A percentile compares a stretch with the other conserved stretches of the same genome.
Conservation (phyloP, 2,888 invertebrate genomes). For the Chymomyza amoena region DNA sequence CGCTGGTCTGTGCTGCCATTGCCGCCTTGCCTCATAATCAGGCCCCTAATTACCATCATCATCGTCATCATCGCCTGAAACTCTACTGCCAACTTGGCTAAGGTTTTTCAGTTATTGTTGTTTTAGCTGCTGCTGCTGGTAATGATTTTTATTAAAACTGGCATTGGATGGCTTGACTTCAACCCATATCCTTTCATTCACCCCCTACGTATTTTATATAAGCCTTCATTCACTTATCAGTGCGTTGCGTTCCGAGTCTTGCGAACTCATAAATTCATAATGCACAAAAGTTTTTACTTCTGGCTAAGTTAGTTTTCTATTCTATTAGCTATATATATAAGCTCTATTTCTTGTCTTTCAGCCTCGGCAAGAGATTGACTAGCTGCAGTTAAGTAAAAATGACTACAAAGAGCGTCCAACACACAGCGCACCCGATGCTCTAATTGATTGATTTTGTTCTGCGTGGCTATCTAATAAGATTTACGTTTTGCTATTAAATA, state of each 20-base stretch:
- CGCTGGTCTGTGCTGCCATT: not conserved
- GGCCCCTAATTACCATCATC: constrained; percentile 22
- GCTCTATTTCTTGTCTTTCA: constrained; percentile 18
- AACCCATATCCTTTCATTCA: not conserved
- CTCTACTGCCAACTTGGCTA: constrained; percentile 17
- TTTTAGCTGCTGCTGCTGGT: constrained; percentile 11
- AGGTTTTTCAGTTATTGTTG: not conserved
- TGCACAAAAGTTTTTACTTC: constrained; percentile 16
- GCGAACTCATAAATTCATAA: constrained; percentile 48
- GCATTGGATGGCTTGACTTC: constrained; percentile 18
- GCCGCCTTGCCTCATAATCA: not conserved
- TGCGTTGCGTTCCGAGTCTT: not conserved
- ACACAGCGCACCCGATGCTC: not conserved
- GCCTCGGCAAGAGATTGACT: constrained; percentile 40
- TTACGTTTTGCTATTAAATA: not conserved
- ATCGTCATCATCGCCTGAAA: constrained; percentile 32
- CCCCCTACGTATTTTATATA: not conserved
- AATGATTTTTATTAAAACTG: constrained; percentile 51
- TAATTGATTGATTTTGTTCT: constrained; percentile 50
- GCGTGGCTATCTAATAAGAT: not conserved
- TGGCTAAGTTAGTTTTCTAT: constrained; percentile 28
- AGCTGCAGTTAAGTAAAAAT: constrained; percentile 37
- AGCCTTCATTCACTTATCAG: constrained; percentile 4
- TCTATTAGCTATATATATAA: too few relatives aligned
- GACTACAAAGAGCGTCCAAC: constrained; percentile 25